A percentile compares a stretch with the other conserved stretches of the same genome.
phyloP scores from a whole-genome alignment of 2,888 invertebrate genomes.

The Malthinus flaveolus region DNA sequence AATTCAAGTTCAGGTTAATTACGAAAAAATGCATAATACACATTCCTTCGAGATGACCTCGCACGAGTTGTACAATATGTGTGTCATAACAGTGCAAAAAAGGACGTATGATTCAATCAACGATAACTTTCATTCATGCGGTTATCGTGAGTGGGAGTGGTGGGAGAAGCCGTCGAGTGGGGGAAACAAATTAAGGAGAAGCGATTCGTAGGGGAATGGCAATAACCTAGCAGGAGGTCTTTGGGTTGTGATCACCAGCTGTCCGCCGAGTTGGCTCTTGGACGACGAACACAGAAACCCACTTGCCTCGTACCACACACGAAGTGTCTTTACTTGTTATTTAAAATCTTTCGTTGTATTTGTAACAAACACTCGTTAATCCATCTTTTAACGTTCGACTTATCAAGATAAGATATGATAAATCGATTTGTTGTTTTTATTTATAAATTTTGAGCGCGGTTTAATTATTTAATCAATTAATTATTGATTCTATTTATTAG shows the following conservation, averaged over 20 bases:
- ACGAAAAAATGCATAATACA: too few relatives aligned
- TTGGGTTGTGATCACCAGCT: slow-evolving; percentile 33
- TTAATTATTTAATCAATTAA: too few relatives aligned
- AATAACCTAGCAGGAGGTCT: slow-evolving; percentile 38
- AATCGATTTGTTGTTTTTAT: slow-evolving; percentile 5
- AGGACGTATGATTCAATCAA: slow-evolving; percentile 35
- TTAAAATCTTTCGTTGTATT: slow-evolving; percentile 8
- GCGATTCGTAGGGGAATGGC: slow-evolving; percentile 24
- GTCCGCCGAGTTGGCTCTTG: slow-evolving; percentile 22
- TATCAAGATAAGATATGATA: slow-evolving; percentile 15
- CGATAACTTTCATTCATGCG: slow-evolving; percentile 36
- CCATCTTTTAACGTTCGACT: slow-evolving; percentile 12
- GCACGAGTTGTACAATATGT: slow-evolving; percentile 25
- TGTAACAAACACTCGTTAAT: slow-evolving; percentile 18
- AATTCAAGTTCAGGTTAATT: too few relatives aligned
- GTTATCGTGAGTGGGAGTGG: slow-evolving; percentile 26
- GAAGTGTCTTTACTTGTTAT: slow-evolving; percentile 24
- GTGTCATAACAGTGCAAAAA: slow-evolving; percentile 27
- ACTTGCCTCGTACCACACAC: slow-evolving; percentile 29
- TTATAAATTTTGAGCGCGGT: not conserved
- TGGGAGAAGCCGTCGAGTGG: too few relatives aligned
- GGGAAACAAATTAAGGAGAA: slow-evolving; percentile 20
- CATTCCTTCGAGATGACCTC: slow-evolving; percentile 26
- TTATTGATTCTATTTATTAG: too few relatives aligned
- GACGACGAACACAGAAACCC: slow-evolving; percentile 24